Percentiles rank a stretch among this genome's conserved stretches.
phyloP scores from a whole-genome alignment of 1,140 invertebrate species.

The Lepidotrigona ventralis region DNA sequence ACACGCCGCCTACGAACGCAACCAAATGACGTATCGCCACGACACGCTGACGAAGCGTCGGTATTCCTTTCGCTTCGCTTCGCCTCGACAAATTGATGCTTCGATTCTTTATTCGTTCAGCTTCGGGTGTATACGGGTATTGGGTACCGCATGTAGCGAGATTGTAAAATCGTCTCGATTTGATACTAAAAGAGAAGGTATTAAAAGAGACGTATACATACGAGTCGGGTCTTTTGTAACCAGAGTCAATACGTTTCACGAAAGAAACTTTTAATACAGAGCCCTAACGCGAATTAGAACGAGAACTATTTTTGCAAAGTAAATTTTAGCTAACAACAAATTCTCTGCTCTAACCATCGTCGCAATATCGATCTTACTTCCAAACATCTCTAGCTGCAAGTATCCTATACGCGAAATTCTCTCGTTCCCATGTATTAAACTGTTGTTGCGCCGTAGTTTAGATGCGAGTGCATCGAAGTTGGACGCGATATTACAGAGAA shows the following conservation, averaged over 20 bases:
- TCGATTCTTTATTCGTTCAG: background rate
- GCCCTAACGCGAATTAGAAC: background rate
- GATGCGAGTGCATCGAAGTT: background rate
- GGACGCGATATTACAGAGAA: conserved; percentile 5
- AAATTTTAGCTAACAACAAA: conserved; percentile 43
- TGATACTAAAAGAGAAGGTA: background rate
- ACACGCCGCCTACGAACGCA: conserved; percentile 19
- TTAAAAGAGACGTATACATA: background rate
- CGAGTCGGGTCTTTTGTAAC: background rate
- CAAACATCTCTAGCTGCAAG: background rate
- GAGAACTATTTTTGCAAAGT: background rate
- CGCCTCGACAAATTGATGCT: background rate
- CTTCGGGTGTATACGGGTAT: background rate
- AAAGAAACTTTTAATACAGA: background rate
- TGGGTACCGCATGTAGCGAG: background rate
- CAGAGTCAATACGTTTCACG: too few relatives aligned
- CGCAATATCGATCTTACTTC: background rate
- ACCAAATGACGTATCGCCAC: conserved; percentile 5
- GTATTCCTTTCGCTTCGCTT: background rate
- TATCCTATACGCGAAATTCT: background rate
- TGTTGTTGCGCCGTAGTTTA: background rate
- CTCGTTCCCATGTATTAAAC: background rate
- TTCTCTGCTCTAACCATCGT: background rate
- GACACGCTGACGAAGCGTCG: conserved; percentile 22
- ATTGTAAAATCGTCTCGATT: background rate